Evolutionary conservation across 2,888 invertebrate species (phyloP).

Genomic region (Synanthedon vespiformis): DNA sequence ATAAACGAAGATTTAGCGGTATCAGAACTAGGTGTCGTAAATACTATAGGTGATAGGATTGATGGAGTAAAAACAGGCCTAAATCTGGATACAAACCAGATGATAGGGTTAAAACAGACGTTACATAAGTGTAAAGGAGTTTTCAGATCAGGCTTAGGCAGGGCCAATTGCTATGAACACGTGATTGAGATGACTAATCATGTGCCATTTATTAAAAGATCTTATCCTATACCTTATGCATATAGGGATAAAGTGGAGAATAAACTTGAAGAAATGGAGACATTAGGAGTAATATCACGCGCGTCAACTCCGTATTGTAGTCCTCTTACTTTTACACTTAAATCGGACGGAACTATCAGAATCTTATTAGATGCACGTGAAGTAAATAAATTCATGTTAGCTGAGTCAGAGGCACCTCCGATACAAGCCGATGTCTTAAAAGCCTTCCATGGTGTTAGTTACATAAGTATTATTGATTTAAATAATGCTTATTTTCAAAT

Average conservation of each 20-base stretch:
- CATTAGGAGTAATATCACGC: neutral
- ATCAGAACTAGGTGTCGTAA: too few relatives aligned
- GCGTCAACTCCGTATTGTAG: conserved; percentile 9
- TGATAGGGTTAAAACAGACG: too few relatives aligned
- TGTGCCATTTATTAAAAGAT: conserved; percentile 7
- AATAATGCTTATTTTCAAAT: conserved; percentile 13
- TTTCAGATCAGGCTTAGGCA: too few relatives aligned
- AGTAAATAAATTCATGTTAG: conserved; percentile 6
- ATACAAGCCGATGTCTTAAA: conserved; percentile 2
- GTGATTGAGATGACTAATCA: conserved; percentile 8
- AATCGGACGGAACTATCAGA: conserved; percentile 2
- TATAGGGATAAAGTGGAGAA: conserved; percentile 9
- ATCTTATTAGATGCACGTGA: conserved; percentile 8
- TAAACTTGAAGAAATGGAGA: conserved; percentile 10
- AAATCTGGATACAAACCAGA: too few relatives aligned
- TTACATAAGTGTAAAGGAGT: too few relatives aligned
- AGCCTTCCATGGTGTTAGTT: conserved; percentile 7
- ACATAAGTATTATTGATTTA: conserved; percentile 8
- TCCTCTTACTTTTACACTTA: conserved; percentile 10
- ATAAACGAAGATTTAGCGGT: too few relatives aligned
- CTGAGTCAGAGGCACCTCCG: conserved; percentile 5
- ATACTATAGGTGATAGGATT: too few relatives aligned
- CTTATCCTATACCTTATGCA: conserved; percentile 13
- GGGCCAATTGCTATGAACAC: conserved; percentile 11
- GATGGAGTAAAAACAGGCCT: too few relatives aligned